Evolutionary conservation across 2,888 invertebrate genomes (phyloP).

Genomic region (Athripsodes cinereus): DNA sequence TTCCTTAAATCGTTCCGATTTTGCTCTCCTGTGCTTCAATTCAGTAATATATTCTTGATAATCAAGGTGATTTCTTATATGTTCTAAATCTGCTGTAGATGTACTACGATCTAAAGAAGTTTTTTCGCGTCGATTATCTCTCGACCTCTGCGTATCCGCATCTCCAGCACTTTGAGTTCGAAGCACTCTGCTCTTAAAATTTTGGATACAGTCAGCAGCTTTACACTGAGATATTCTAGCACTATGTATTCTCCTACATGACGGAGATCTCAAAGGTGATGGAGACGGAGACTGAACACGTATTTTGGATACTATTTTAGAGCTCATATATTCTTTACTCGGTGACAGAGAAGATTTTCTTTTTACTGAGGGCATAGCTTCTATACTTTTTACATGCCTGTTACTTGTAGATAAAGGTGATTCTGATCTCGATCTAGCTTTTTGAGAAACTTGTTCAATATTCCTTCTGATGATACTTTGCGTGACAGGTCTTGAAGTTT

Average conservation of each 20-base stretch:
- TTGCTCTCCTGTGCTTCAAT: conserved; percentile 57
- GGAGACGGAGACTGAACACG: conserved; percentile 46
- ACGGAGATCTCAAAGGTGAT: conserved; percentile 58
- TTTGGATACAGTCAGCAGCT: conserved; percentile 35
- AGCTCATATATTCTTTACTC: not conserved
- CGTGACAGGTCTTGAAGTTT: conserved; percentile 41
- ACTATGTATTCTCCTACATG: conserved; percentile 57
- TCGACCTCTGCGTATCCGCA: conserved; percentile 39
- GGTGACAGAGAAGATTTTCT: conserved; percentile 16
- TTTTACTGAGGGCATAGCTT: conserved; percentile 21
- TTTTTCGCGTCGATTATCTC: conserved; percentile 16
- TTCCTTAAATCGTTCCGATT: conserved; percentile 76
- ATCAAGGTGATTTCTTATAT: conserved; percentile 48
- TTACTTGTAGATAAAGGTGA: conserved; percentile 20
- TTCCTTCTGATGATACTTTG: conserved; percentile 33
- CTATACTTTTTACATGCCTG: conserved; percentile 12
- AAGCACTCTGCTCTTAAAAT: conserved; percentile 40
- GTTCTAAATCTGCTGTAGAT: conserved; percentile 34
- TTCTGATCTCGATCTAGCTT: conserved; percentile 26
- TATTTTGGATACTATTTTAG: conserved; percentile 6
- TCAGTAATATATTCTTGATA: conserved; percentile 64
- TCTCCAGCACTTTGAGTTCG: conserved; percentile 64
- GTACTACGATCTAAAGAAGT: conserved; percentile 32
- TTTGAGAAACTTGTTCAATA: conserved; percentile 20
- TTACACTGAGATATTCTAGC: conserved; percentile 41